A percentile compares a stretch with the other conserved stretches of the same genome.
Evolutionary conservation across 2,797 vertebrate genomes (phyloP).

Genomic region (Mionectes olivaceus): DNA sequence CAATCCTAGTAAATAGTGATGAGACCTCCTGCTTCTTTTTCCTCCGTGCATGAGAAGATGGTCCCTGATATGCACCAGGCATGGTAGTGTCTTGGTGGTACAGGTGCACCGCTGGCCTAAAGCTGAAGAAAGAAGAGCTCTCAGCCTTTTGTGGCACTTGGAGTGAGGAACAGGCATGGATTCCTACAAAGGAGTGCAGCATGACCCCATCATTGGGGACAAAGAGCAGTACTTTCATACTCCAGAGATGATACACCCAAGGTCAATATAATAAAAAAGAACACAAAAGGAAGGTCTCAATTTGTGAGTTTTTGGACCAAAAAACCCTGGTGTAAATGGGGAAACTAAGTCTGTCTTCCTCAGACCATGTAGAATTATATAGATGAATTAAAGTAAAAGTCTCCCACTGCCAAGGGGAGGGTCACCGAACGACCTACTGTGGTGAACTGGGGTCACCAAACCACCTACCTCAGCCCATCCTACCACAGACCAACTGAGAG

Average conservation of each 20-base stretch:
- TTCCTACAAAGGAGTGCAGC: not conserved
- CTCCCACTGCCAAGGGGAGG: not conserved
- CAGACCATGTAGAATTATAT: not conserved
- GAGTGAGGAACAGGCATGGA: not conserved
- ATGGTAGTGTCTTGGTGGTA: not conserved
- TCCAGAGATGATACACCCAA: not conserved
- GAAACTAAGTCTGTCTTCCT: not conserved
- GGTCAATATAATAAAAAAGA: not conserved
- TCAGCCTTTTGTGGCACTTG: not conserved
- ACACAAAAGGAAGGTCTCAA: accelerated
- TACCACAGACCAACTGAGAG: not conserved
- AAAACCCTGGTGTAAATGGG: not conserved
- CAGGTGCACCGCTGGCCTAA: not conserved
- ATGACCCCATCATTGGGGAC: not conserved
- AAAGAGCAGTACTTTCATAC: not conserved
- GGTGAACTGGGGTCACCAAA: no score
- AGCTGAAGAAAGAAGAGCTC: not conserved
- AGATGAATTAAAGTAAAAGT: not conserved
- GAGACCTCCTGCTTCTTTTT: not conserved
- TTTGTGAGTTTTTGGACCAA: not conserved
- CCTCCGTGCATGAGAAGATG: not conserved
- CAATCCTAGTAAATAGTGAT: not conserved
- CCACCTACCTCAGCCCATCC: not conserved
- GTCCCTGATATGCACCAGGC: not conserved
- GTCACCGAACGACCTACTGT: not conserved